A percentile compares a stretch with the other conserved stretches of the same genome.
Evolutionary conservation across 2,113 vertebrate genomes (phyloP).

Genomic region (Colaptes auratus): DNA sequence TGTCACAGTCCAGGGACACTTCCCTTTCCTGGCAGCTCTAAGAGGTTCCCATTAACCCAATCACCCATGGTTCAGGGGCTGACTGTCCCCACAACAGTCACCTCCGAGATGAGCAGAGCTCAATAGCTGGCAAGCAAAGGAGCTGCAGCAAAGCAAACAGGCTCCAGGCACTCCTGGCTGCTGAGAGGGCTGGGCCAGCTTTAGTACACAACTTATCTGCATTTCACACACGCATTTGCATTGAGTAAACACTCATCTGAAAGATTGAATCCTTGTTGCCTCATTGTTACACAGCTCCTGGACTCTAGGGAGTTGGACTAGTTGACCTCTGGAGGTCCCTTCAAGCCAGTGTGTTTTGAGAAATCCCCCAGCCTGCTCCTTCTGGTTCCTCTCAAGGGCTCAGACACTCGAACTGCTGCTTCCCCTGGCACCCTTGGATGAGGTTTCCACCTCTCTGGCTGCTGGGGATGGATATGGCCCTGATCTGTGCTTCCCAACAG

Average conservation of each 20-base stretch:
- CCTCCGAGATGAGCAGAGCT: neutral
- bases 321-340: too few relatives aligned
- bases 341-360: too few relatives aligned
- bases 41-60: neutral
- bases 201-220: neutral
- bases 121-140: neutral
- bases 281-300: neutral
- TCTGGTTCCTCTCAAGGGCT: neutral
- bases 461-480: neutral
- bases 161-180: neutral
- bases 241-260: neutral
- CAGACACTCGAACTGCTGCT: rapidly evolving
- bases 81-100: neutral
- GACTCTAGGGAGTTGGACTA: neutral
- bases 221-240: neutral
- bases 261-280: neutral
- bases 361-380: neutral
- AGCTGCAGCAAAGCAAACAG: neutral
- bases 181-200: neutral
- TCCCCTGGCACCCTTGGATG: neutral
- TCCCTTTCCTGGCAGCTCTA: neutral
- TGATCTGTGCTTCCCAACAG: rapidly evolving
- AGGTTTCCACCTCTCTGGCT: neutral
- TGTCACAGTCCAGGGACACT: neutral
- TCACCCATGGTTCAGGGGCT: neutral